Evolutionary conservation across 30 jellyfish, hydroid and myxozoan species (phyloP), one percentile per base, ranked within the genome.

Genomic region (Aurelia aurita): DNA sequence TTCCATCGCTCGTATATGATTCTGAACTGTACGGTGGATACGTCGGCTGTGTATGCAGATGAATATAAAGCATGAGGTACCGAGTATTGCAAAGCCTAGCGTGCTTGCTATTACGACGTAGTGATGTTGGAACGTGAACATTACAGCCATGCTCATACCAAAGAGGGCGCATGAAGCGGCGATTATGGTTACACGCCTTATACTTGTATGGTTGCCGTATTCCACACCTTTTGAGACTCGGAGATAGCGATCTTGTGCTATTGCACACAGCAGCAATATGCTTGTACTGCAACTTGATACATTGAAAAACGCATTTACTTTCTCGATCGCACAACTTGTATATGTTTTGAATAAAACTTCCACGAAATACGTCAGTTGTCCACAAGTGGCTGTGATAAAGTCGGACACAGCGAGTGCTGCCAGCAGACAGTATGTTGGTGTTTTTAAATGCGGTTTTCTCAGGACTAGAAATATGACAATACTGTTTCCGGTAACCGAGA

Each of bases 351-450:
- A 54, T 7, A 87, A 19, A n/a, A 87, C 78, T 29, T 72, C 67
- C 20, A 57, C 53, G 74, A 70, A 58, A 45, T 63, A 77, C 6
- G 87, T 67, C 12, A 49, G 35, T 58, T 87, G 96, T 21, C 96
- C 96, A 53, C 78, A 55, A 3, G 79, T 34, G 44, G 90, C 84
- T 15, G 96, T 70, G 44, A 58, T 1, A n/a, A 87, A 54, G 44
- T 87, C 96, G 61, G 96, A 87, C 55, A 66, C 0, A 1, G 96
- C 96, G 73, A 87, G 28, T 20, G 73, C 82, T 0, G 80, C 70
- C 47, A 87, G 20, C 47, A 87, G 73, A 69, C 27, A 32, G 49
- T 71, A 70, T 12, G 89, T 76, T 26, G 96, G 91, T 8, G 76
- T 25, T 4, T 59, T 63, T 5, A 87, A 58, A 9, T 70, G 49